phyloP scores from a whole-genome alignment of 2,797 vertebrate genomes.

The Crocidura indochinensis region DNA sequence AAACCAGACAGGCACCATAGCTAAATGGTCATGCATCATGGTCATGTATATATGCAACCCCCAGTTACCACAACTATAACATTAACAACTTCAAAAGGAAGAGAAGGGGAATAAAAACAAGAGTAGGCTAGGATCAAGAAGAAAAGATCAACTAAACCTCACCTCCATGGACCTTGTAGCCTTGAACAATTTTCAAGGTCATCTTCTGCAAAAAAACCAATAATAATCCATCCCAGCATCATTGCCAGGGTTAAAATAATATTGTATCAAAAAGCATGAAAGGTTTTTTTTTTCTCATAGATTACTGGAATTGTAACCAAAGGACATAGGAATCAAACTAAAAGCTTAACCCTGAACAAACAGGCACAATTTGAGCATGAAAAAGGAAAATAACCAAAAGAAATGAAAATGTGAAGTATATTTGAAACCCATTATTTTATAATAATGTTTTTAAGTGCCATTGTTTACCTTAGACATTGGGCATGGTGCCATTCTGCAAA shows the following conservation, averaged over 20 bases:
- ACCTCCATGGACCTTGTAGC: not conserved
- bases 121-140: no score
- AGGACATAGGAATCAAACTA: not conserved
- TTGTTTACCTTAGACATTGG: not conserved
- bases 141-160: not conserved
- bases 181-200: not conserved
- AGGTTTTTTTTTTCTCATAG: not conserved
- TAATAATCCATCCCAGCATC: not conserved
- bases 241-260: not conserved
- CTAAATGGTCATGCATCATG: no score
- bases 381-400: conserved; percentile 1
- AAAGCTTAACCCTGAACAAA: not conserved
- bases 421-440: conserved; percentile 17
- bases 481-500: conserved; percentile 33
- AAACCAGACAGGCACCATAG: no score
- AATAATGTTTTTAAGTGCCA: not conserved
- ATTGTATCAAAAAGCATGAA: not conserved
- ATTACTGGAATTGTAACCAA: not conserved
- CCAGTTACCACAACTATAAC: no score
- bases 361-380: not conserved
- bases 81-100: no score
- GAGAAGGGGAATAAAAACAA: no score
- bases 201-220: not conserved
- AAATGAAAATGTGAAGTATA: conserved; percentile 37
- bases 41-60: no score